Conservation (phyloP, 2,888 invertebrate genomes). For the Apotomis capreana region DNA sequence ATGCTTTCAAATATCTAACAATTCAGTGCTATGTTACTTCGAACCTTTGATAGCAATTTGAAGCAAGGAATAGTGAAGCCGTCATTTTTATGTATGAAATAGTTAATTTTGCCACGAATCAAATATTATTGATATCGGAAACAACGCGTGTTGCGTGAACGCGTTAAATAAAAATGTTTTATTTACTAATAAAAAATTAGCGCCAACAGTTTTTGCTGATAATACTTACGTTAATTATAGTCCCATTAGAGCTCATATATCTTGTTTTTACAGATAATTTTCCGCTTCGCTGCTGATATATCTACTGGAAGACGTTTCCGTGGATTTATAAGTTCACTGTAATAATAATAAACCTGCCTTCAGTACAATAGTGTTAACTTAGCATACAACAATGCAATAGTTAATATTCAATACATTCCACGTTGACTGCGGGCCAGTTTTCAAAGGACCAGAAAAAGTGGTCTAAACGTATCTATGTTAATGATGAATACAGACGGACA, state of each 20-base stretch:
- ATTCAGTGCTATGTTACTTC: too few species aligned
- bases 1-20: too few species aligned
- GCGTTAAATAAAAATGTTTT: too few species aligned
- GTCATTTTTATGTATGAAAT: too few species aligned
- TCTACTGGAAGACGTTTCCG: not conserved
- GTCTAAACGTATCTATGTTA: not conserved
- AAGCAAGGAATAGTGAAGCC: too few species aligned
- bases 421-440: not conserved
- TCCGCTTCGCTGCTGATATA: not conserved
- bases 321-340: not conserved
- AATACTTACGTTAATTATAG: not conserved
- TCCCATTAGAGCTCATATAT: not conserved
- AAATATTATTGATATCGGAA: too few species aligned
- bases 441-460: conserved; percentile 9
- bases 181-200: too few species aligned
- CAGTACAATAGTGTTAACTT: conserved; percentile 12
- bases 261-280: not conserved
- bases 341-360: not conserved
- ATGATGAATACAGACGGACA: conserved; percentile 1
- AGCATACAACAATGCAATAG: conserved; percentile 9
- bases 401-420: conserved; percentile 15
- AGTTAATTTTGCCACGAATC: too few species aligned
- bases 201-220: not conserved
- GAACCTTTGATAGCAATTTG: too few species aligned
- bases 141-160: too few species aligned